Evolutionary conservation across 2,888 invertebrate genomes (phyloP).

Genomic region (Athalia rosae): DNA sequence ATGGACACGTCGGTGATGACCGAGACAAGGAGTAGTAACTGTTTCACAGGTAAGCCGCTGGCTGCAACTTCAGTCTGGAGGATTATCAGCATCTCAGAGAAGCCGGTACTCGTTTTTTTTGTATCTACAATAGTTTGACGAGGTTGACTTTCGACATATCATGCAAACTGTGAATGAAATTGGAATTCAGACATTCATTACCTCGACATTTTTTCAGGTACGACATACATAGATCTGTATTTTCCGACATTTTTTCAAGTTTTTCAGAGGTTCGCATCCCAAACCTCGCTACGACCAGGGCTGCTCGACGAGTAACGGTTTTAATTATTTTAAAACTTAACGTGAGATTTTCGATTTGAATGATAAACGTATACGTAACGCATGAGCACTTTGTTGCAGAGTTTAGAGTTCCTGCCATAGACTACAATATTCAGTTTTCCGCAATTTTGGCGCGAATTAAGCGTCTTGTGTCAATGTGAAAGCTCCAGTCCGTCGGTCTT

Average conservation of each 20-base stretch:
- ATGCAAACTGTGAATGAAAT: too few relatives aligned
- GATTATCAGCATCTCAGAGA: conserved; percentile 50
- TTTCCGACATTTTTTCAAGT: conserved; percentile 18
- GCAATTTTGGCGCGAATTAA: too few relatives aligned
- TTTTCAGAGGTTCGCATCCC: neutral
- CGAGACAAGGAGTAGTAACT: conserved; percentile 55
- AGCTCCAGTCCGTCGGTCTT: too few relatives aligned
- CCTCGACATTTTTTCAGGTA: conserved; percentile 51
- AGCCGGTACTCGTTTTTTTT: conserved; percentile 49
- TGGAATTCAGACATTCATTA: conserved; percentile 32
- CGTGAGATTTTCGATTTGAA: too few relatives aligned
- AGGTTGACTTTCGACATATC: too few relatives aligned
- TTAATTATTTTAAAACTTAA: too few relatives aligned
- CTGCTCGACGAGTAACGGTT: too few relatives aligned
- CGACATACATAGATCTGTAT: conserved; percentile 38
- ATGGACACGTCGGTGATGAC: conserved; percentile 57
- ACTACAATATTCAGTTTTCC: too few relatives aligned
- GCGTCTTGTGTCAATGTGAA: too few relatives aligned
- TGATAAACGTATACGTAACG: too few relatives aligned
- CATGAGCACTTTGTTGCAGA: too few relatives aligned
- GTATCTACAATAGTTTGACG: conserved; percentile 49
- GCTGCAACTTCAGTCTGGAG: conserved; percentile 56
- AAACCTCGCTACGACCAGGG: neutral
- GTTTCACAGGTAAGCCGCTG: conserved; percentile 58
- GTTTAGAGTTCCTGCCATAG: too few relatives aligned